Base-by-base conservation (phyloP, 2,888 invertebrate species). In the Callosobruchus maculatus region DNA sequence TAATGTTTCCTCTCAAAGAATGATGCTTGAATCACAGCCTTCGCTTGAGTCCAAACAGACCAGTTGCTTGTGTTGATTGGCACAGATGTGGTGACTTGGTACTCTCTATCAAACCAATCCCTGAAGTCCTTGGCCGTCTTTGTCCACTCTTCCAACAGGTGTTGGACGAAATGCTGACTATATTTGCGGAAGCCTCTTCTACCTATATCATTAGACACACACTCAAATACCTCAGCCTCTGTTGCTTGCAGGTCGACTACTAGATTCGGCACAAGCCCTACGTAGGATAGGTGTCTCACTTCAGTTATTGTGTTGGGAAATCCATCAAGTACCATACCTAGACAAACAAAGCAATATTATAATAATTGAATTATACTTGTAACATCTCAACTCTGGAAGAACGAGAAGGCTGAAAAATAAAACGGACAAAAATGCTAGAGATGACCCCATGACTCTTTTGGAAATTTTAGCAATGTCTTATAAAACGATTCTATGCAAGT, bases 241-340 rank as follows among this genome's bases (percentile, higher is more conserved):
- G 84, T 81, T 13, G 88, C 85, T 72, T 85, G 81, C 20, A 92
- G 82, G 82, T 92, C 89, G 71, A 92, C 85, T 3, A 92, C 85
- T 70, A 91, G 82, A 82, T 89, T 88, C 0, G 93, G 92, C 74
- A 90, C 88, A n/a, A 92, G 81, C 30, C 90, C 90, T 22, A 87
- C 75, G 78, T 86, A 87, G 2, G 86, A 84, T 21, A 92, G 83
- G 78, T 88, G 86, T 78, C 86, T 85, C 18, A 89, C 87, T 83
- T 91, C 90, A 69, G 86, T 81, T n/a, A 88, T 84, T 22, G 85
- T 86, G 73, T 87, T 86, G 3, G 92, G 92, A 83, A 92, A 90
- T 0, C 92, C 92, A 81, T 93, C 92, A 73, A 91, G 87, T 20
- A 93, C 84, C 81, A 89, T 88, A n/a, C 93, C 93, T 78, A 72